These are phyloP conservation scores for Coreoperca whiteheadi DNA, from an alignment of 2,113 vertebrate genomes.

Conservation along the genomic window DNA sequence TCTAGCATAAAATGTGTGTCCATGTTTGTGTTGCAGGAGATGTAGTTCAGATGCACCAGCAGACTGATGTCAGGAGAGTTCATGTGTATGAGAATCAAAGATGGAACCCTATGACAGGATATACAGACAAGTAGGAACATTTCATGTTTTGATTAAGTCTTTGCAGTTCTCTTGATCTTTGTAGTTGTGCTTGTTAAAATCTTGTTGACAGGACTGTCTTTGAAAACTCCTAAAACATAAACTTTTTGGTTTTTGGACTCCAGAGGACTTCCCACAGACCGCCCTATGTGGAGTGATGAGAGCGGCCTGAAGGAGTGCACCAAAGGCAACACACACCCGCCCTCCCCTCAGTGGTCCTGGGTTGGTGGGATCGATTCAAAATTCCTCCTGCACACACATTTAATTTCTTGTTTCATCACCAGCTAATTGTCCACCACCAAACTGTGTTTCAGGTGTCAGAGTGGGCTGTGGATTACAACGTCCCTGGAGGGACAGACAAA, in stretches of 20 bases:
- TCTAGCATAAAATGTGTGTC: not conserved
- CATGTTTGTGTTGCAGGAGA: constrained; percentile 72
- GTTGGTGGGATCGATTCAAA: constrained; percentile 75
- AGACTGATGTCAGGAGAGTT: constrained; percentile 90
- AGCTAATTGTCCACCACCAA: not conserved
- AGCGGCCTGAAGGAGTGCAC: constrained; percentile 92
- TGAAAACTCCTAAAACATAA: not conserved
- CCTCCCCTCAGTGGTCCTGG: constrained; percentile 95
- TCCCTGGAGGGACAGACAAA: constrained; percentile 90
- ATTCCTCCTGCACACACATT: not conserved
- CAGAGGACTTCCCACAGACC: constrained; percentile 96
- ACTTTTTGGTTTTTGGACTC: not conserved
- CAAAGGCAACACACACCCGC: constrained; percentile 90
- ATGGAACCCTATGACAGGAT: constrained; percentile 97
- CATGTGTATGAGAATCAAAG: constrained; percentile 97
- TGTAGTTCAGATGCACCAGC: constrained; percentile 82
- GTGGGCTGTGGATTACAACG: constrained; percentile 90
- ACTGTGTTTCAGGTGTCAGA: constrained; percentile 88
- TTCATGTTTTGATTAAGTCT: not conserved
- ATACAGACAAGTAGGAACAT: constrained; percentile 89
- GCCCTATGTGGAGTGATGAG: constrained; percentile 97
- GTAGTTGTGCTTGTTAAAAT: not conserved
- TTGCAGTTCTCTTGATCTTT: not conserved
- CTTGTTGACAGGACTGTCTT: not conserved
- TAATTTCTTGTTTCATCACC: not conserved